Evolutionary conservation across 2,888 invertebrate genomes (phyloP), one percentile per base, ranked within the genome.

Genomic region (Melipona bicolor): DNA sequence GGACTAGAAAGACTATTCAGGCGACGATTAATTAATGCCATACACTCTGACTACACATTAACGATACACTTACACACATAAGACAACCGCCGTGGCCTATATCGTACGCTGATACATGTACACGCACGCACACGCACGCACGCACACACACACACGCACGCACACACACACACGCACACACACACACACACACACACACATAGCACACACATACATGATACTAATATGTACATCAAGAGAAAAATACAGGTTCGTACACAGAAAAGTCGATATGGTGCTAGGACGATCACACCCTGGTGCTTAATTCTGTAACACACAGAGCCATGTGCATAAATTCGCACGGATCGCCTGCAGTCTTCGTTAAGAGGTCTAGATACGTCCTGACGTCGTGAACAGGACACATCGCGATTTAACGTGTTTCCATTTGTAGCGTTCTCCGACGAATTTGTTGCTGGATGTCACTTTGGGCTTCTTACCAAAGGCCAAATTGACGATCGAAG

Each of bases 251-350:
- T 69, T 75, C 54, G 72, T 75, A 77, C 69, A 73, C 62, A 77
- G 79, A 80, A 69, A 84, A 83, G 84, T 84, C 77, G 84, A 85
- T 87, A 86, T 86, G 92, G 91, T 92, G 91, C 91, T 92, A 90
- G 88, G 89, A 87, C 82, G 85, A 88, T 81, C 75, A 84, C 88
- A 84, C 76, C 84, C 87, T 90, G 90, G 89, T 91, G 91, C 90
- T 91, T 86, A 87, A 69, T 87, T 85, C 82, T 82, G 71, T 84
- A 81, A 81, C 61, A 81, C 52, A 81, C 43, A 86, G 61, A 88
- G 71, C 74, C 84, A 83, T 79, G 78, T 72, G 78, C 77, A 74
- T 86, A 79, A 73, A 80, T 86, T 79, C 75, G 83, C 87, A 88
- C 80, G 82, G 86, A 88, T 88, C 83, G 86, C 78, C 86, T 52